These are phyloP conservation scores for Chironomus riparius DNA, from an alignment of 2,888 invertebrate species.

Conservation along the genomic window DNA sequence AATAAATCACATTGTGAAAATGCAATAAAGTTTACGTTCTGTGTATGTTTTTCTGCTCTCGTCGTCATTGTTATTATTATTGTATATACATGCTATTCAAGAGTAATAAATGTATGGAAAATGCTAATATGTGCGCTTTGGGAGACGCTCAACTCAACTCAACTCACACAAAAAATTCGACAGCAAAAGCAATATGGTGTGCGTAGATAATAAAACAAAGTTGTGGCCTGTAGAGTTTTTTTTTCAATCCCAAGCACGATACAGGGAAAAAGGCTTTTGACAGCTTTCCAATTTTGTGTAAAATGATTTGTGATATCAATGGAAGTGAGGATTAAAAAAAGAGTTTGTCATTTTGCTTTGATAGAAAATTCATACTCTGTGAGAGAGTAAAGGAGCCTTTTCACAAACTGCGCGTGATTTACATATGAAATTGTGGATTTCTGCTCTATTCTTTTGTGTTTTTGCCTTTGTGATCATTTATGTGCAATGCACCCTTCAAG, in stretches of 20 bases:
- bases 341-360: background rate
- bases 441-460: too few relatives aligned
- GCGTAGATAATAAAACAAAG: conserved; percentile 8
- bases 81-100: background rate
- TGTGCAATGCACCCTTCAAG: background rate
- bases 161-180: too few relatives aligned
- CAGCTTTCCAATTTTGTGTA: conserved; percentile 8
- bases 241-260: background rate
- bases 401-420: background rate
- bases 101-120: conserved; percentile 14
- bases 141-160: background rate
- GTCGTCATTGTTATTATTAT: background rate
- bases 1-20: conserved; percentile 21
- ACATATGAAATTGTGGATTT: background rate
- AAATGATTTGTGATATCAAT: conserved; percentile 3
- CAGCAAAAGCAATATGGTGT: background rate
- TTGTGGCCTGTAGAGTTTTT: background rate
- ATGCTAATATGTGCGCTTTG: conserved; percentile 15
- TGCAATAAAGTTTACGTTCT: conserved; percentile 16
- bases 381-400: too few relatives aligned
- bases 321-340: background rate
- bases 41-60: background rate
- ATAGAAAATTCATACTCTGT: background rate
- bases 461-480: background rate
- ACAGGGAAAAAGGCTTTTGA: conserved; percentile 4